phyloP scores from a whole-genome alignment of 1,140 invertebrate genomes.

The Lanistes nyassanus region DNA sequence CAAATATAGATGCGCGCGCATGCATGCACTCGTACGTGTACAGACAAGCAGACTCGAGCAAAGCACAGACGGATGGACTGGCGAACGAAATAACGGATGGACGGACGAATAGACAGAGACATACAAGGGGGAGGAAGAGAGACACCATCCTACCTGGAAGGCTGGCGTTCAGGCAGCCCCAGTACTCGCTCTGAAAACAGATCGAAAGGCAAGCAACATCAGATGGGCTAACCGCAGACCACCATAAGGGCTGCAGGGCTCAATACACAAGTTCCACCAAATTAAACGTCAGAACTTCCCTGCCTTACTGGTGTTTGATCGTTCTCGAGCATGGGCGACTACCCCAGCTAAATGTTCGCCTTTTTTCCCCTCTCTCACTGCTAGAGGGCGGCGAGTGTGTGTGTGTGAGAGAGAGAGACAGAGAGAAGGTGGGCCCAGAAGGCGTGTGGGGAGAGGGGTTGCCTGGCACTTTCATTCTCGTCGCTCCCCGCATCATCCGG shows the following conservation, averaged over 20 bases:
- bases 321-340: no score
- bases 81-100: not conserved
- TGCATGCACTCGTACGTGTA: no score
- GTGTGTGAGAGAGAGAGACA: not conserved
- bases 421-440: not conserved
- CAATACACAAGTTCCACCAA: no score
- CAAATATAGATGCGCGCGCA: no score
- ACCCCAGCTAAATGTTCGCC: not conserved
- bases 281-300: no score
- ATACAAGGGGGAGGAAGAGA: not conserved
- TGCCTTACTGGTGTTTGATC: no score
- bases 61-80: constrained; percentile 3
- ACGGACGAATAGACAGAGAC: not conserved
- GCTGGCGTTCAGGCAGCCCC: constrained; percentile 19
- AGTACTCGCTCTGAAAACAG: constrained; percentile 14
- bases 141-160: constrained; percentile 14
- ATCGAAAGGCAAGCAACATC: not conserved
- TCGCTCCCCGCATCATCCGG: no score
- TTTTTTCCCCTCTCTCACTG: not conserved
- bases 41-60: no score
- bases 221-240: no score
- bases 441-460: not conserved
- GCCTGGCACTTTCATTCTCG: no score
- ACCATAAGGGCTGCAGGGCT: no score
- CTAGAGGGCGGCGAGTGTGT: not conserved